Evolutionary conservation across 2,888 invertebrate species (phyloP), one percentile per base, ranked within the genome.

Genomic region (Lysandra coridon): DNA sequence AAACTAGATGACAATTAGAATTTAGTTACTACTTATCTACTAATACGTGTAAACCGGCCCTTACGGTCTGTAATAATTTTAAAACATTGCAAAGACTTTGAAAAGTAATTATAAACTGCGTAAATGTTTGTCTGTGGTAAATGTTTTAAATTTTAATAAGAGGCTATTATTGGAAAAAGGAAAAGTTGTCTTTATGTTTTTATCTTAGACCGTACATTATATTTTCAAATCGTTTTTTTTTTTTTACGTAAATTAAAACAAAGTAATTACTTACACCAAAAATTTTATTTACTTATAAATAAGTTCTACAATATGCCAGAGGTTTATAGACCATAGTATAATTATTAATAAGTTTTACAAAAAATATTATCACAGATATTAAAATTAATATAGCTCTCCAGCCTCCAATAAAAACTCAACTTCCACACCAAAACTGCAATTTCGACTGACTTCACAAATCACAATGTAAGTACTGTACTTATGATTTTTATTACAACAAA

Each of bases 301-400:
- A 69, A 33, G 17, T 69, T 69, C 14, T 37, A 69, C 69, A 69
- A 69, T 17, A 69, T 33, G 14, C 69, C 69, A 69, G 12, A 69
- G 33, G 33, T 69, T 69, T 30, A 33, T 37, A 69, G 69, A 69
- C 4, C 69, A 33, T 33, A 69, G 2, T 69, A 33, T 69, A 33
- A 44, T 44, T 5, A 40, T 40, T 49, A 49, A 37, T 69, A 69
- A 69, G 14, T 64, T 33, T 69, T 69, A 33, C 69, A 69, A 69
- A 69, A 69, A 33, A 69, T 69, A 69, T 69, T 69, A 69, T 69
- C 69, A 69, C 69, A 69, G 69, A 69, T 14, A 69, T 14, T 69
- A 12, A 69, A 69, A 33, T 69, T 69, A 69, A 30, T 33, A 69
- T 33, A 33, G 14, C 14, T 23, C 69, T 69, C 69, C 69, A 69